These are phyloP conservation scores for Ypsolopha scabrella DNA, from an alignment of 2,888 invertebrate genomes.

Conservation along the genomic window DNA sequence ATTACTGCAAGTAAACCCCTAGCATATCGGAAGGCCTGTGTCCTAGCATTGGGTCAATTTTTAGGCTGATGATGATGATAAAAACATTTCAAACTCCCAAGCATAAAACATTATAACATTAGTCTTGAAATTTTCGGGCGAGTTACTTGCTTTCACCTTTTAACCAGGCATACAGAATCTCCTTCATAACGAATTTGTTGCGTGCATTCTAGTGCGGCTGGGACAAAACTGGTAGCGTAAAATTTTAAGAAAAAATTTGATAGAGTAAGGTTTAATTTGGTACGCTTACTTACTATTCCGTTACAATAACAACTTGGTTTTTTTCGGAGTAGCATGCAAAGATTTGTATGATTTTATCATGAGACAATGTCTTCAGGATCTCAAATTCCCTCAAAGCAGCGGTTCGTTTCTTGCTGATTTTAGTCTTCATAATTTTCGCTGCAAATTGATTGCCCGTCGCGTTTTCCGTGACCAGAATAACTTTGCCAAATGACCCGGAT, in stretches of 20 bases:
- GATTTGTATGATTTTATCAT: background rate
- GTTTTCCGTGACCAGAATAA: background rate
- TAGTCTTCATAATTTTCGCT: background rate
- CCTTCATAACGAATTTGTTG: too few relatives aligned
- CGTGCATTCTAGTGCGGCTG: too few relatives aligned
- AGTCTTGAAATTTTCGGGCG: too few relatives aligned
- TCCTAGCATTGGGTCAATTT: too few relatives aligned
- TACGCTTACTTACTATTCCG: background rate
- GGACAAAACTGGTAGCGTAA: too few relatives aligned
- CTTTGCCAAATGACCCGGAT: background rate
- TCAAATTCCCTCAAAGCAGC: background rate
- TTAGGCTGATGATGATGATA: too few relatives aligned
- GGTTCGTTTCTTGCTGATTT: background rate
- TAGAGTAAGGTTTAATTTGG: background rate
- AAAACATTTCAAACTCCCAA: too few relatives aligned
- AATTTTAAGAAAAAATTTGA: background rate
- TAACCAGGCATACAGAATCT: too few relatives aligned
- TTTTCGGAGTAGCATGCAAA: background rate
- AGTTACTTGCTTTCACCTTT: too few relatives aligned
- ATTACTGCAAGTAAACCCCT: too few relatives aligned
- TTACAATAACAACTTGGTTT: background rate
- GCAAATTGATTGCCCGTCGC: background rate
- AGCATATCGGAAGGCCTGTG: too few relatives aligned
- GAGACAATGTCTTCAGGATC: background rate
- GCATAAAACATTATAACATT: too few relatives aligned